Conservation (phyloP, 2,113 vertebrate species). For the Albula glossodonta region DNA sequence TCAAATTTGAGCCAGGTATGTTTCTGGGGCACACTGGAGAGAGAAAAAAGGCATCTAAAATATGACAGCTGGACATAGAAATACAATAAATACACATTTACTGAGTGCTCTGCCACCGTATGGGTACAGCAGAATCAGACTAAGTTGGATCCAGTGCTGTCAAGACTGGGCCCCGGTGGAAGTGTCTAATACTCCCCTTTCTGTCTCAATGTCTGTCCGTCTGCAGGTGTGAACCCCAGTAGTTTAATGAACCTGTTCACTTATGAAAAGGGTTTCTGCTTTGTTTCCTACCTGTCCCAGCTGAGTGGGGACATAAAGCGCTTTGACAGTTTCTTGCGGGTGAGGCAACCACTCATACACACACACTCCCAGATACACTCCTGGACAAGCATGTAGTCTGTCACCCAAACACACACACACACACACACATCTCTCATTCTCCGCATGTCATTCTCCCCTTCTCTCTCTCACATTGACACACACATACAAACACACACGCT, state of each 20-base stretch:
- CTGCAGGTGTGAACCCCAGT: constrained; percentile 91
- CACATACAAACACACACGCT: background rate
- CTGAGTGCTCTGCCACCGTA: background rate
- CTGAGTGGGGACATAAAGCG: constrained; percentile 83
- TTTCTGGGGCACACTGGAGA: background rate
- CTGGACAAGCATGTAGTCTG: background rate
- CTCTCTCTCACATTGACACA: background rate
- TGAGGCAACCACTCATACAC: constrained; percentile 52
- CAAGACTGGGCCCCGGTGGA: background rate
- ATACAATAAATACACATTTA: background rate
- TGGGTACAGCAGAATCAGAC: background rate
- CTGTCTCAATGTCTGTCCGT: background rate
- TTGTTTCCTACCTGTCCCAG: constrained; percentile 91
- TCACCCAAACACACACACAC: background rate
- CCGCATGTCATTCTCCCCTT: background rate
- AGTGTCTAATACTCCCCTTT: background rate
- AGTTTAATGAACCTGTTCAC: constrained; percentile 98
- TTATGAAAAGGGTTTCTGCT: constrained; percentile 97
- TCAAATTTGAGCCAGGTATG: constrained; percentile 93
- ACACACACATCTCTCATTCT: background rate
- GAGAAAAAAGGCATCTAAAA: background rate
- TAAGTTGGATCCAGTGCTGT: background rate
- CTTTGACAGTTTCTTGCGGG: constrained; percentile 90
- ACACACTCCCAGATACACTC: constrained; percentile 3
- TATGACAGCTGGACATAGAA: background rate